A percentile compares a stretch with the other conserved stretches of the same genome.
phyloP scores from a whole-genome alignment of 1,140 invertebrate species.

The Penaeus chinensis region DNA sequence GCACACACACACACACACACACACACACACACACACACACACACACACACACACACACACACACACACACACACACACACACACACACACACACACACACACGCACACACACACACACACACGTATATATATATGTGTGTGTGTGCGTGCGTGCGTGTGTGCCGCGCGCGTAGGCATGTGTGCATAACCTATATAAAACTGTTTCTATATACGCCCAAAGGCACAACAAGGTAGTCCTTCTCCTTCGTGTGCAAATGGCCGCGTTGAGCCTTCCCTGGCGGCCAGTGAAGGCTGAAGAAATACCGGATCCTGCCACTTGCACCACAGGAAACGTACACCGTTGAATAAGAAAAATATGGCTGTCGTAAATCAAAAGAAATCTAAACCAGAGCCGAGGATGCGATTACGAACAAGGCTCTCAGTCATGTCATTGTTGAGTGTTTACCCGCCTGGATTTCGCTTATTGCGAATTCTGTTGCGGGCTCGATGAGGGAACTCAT shows the following conservation, averaged over 20 bases:
- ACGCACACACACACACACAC: background rate
- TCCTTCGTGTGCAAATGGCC: too few species aligned
- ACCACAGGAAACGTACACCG: slow-evolving; percentile 13
- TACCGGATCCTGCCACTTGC: slow-evolving; percentile 8
- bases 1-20: background rate
- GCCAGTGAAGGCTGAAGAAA: too few species aligned
- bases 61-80: background rate
- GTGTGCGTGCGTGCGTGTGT: background rate
- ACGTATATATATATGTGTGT: background rate
- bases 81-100: background rate
- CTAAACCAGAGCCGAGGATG: slow-evolving; percentile 2
- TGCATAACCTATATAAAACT: background rate
- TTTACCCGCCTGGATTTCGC: too few species aligned
- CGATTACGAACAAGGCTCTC: slow-evolving; percentile 6
- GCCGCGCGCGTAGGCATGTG: background rate
- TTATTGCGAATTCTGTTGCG: too few species aligned
- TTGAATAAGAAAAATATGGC: slow-evolving; percentile 16
- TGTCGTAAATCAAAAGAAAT: slow-evolving; percentile 15
- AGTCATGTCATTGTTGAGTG: too few species aligned
- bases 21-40: background rate
- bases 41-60: background rate
- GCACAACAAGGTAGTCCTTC: too few species aligned
- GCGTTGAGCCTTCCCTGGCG: too few species aligned
- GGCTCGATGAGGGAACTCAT: too few species aligned
- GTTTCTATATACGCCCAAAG: too few species aligned